Base-by-base conservation (phyloP, 2,888 invertebrate genomes). In the Eudasyphora cyanicolor region DNA sequence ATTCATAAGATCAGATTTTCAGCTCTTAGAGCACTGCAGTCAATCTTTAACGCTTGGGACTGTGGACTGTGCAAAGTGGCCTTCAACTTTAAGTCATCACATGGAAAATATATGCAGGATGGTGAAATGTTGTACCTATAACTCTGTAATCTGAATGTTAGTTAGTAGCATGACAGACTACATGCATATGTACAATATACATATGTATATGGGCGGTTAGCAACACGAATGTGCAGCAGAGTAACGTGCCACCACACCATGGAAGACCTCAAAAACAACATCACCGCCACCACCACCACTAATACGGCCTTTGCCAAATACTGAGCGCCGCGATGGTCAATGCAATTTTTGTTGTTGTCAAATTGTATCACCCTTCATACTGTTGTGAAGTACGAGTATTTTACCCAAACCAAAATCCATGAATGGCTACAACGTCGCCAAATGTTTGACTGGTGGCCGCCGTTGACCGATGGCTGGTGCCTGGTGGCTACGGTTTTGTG, bases 201-300 rank as follows among this genome's bases (percentile, higher is more conserved):
- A 38, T 4, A 38, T 64, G 64, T 76, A 24, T 73, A 62, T 75
- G 35, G 71, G 70, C 75, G 80, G 80, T 79, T 84, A 84, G 83
- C 83, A 84, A 81, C 83, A 84, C 54, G 57, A 74, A 69, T 60
- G 10, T n/a, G 17, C 1, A 12, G 54, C 21, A 24, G 19, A 24
- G 24, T 12, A 54, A 54, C n/a, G 60, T 29, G 27, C 60, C 45
- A 12, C 60, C 45, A 45, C 7, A 45, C 45, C 6, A 45, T n/a
- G 7, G 29, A 29, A n/a, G n/a, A 60, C 60, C 17, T n/a, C 32
- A n/a, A 60, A 57, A 29, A 45, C 45, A 12, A 38, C 12, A 45
- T n/a, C 12, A 12, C 12, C 2, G 38, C 38, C 38, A 10, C 38
- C 38, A 27, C 6, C 3, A 27, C 27, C 19, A 57, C 57, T 24